Evolutionary conservation across 2,797 vertebrate genomes (phyloP).

Genomic region (Sebastes nivosus): DNA sequence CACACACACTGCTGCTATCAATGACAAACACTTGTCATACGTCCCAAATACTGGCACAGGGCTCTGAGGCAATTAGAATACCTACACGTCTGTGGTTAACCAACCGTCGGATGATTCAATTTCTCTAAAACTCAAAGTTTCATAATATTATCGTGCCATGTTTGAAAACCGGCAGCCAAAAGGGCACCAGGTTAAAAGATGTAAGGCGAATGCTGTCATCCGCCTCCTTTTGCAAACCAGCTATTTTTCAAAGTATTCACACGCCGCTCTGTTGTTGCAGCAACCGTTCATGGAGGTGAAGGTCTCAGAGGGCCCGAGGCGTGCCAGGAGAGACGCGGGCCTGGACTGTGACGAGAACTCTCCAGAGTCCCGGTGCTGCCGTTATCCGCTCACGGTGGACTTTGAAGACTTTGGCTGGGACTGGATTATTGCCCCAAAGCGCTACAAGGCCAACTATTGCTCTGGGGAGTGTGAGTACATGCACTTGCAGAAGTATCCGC

Average conservation of each 20-base stretch:
- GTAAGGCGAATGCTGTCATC: slow-evolving; percentile 8
- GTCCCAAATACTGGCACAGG: slow-evolving; percentile 28
- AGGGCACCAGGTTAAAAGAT: slow-evolving; percentile 8
- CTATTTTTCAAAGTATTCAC: slow-evolving; percentile 12
- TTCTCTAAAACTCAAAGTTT: slow-evolving; percentile 56
- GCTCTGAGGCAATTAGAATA: slow-evolving; percentile 54
- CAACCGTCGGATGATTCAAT: slow-evolving; percentile 58
- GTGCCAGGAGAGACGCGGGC: slow-evolving; percentile 89
- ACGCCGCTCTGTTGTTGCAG: slow-evolving; percentile 70
- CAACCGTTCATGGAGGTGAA: slow-evolving; percentile 97
- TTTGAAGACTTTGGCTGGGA: slow-evolving; percentile 97
- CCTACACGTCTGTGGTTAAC: slow-evolving; percentile 48
- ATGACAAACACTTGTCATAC: slow-evolving; percentile 57
- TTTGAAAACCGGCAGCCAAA: slow-evolving; percentile 38
- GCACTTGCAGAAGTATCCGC: slow-evolving; percentile 95
- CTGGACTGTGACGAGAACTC: slow-evolving; percentile 96
- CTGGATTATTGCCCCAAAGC: slow-evolving; percentile 98
- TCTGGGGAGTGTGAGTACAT: slow-evolving; percentile 97
- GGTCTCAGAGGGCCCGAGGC: slow-evolving; percentile 90
- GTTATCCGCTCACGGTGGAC: slow-evolving; percentile 96
- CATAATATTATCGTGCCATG: slow-evolving; percentile 59
- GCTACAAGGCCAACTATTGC: slow-evolving; percentile 98
- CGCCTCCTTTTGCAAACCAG: background rate
- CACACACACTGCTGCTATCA: slow-evolving; percentile 47
- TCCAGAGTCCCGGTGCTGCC: slow-evolving; percentile 93